These are phyloP conservation scores for Oncorhynchus clarkii DNA, from an alignment of 2,113 vertebrate genomes.

Conservation along the genomic window DNA sequence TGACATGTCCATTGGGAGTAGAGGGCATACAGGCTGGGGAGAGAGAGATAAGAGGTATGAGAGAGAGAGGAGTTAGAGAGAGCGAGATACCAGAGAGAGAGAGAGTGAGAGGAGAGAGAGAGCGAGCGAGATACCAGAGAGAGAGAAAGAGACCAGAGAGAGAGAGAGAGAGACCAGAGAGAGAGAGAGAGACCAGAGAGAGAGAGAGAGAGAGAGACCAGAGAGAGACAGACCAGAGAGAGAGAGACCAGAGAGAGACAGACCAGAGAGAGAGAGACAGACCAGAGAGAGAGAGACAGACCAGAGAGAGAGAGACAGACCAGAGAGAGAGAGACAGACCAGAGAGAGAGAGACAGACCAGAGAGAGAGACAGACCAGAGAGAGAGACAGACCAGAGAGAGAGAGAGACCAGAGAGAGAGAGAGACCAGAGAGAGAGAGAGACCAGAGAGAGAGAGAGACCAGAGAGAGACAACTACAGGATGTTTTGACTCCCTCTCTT, in stretches of 20 bases:
- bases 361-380: too few species aligned
- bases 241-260: too few species aligned
- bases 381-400: too few species aligned
- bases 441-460: background rate
- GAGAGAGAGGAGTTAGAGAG: background rate
- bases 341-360: too few species aligned
- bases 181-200: too few species aligned
- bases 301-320: too few species aligned
- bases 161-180: background rate
- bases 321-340: background rate
- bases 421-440: too few species aligned
- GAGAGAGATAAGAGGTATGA: background rate
- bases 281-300: background rate
- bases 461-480: background rate
- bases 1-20: background rate
- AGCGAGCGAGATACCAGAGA: background rate
- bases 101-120: background rate
- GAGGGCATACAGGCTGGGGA: background rate
- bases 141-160: background rate
- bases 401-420: background rate
- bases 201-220: too few species aligned
- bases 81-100: background rate
- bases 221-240: background rate
- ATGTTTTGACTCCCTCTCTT: conserved; percentile 25
- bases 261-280: background rate